phyloP scores from a whole-genome alignment of 2,888 invertebrate genomes.

The Scrobipalpa costella region DNA sequence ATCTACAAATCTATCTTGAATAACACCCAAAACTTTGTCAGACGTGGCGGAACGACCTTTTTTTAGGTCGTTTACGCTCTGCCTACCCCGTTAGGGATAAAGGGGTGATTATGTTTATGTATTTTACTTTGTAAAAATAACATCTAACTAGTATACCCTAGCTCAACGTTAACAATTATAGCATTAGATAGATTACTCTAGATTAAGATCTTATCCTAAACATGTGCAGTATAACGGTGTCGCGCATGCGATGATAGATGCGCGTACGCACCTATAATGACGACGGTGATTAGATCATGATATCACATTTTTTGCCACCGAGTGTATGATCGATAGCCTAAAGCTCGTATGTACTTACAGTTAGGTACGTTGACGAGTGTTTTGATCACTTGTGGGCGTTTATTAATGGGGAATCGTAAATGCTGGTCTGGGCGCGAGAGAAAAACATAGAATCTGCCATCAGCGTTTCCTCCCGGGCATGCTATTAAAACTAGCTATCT shows the following conservation, averaged over 20 bases:
- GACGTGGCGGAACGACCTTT: no score
- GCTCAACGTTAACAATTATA: neutral
- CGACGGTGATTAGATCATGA: conserved; percentile 23
- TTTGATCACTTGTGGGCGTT: conserved; percentile 10
- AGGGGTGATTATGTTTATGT: no score
- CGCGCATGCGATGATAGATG: conserved; percentile 20
- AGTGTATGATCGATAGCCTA: conserved; percentile 14
- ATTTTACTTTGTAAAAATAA: no score
- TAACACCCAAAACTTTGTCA: no score
- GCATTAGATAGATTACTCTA: neutral
- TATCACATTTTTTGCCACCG: conserved; percentile 20
- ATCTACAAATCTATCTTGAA: no score
- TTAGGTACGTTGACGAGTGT: neutral
- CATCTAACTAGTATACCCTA: neutral
- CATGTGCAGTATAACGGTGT: conserved; percentile 17
- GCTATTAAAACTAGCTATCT: no score
- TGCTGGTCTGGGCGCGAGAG: no score
- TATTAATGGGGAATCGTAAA: neutral
- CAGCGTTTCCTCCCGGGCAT: no score
- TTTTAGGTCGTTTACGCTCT: no score
- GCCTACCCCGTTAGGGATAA: no score
- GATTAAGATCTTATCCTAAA: neutral
- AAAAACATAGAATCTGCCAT: no score
- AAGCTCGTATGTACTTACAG: neutral
- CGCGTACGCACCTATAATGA: conserved; percentile 17